A percentile compares a stretch with the other conserved stretches of the same genome.
Evolutionary conservation across 2,888 invertebrate genomes (phyloP).

Genomic region (Monoplex corrugatus): DNA sequence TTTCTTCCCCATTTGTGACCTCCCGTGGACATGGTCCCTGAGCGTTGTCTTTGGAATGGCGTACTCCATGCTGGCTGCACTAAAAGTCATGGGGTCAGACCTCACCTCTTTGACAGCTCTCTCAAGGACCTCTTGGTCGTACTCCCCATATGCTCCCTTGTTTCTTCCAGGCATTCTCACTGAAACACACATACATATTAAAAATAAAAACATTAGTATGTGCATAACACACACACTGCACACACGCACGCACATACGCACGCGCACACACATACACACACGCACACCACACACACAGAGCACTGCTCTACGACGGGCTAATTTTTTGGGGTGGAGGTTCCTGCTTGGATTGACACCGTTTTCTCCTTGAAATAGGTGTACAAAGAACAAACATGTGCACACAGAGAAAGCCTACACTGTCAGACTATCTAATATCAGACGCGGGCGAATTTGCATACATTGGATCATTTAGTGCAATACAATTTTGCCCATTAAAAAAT

Average conservation of each 20-base stretch:
- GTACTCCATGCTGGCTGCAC: background rate
- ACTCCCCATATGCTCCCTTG: background rate
- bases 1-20: background rate
- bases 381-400: background rate
- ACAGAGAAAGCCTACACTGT: background rate
- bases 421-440: background rate
- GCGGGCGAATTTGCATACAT: background rate
- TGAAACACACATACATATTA: background rate
- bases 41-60: constrained; percentile 35
- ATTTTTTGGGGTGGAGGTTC: background rate
- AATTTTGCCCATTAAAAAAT: background rate
- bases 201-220: constrained; percentile 21
- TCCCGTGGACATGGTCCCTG: constrained; percentile 24
- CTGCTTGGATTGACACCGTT: background rate
- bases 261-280: background rate
- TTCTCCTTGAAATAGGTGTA: background rate
- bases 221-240: background rate
- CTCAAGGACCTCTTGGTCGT: background rate
- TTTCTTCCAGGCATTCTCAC: constrained; percentile 18
- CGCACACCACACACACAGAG: background rate
- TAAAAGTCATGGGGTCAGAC: background rate
- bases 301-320: background rate
- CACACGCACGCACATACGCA: constrained; percentile 6
- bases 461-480: background rate
- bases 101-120: background rate